These are phyloP conservation scores for Acronicta alni DNA, from an alignment of 2,888 invertebrate genomes.

Conservation along the genomic window DNA sequence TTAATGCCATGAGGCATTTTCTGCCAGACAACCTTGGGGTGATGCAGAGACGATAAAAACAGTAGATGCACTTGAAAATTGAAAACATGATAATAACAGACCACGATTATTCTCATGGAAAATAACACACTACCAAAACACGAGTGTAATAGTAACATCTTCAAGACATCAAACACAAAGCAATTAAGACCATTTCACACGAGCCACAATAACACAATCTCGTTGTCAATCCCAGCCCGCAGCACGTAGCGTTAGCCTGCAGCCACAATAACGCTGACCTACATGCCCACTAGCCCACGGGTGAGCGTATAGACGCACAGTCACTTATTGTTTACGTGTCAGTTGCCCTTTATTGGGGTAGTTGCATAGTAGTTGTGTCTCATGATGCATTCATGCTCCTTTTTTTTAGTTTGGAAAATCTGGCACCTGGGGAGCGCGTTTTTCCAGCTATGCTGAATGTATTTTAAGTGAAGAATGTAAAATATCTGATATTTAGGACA, in stretches of 20 bases:
- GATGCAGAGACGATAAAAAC: no score
- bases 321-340: constrained; percentile 43
- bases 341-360: constrained; percentile 14
- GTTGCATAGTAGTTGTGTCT: background rate
- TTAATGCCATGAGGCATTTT: no score
- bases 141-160: background rate
- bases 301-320: constrained; percentile 15
- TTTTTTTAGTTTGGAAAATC: no score
- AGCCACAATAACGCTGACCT: constrained; percentile 62
- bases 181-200: constrained; percentile 28
- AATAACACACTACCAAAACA: background rate
- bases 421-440: no score
- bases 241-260: constrained; percentile 62
- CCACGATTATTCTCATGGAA: background rate
- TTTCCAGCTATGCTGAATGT: no score
- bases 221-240: constrained; percentile 39
- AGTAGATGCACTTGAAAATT: no score
- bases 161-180: constrained; percentile 20
- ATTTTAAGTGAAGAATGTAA: no score
- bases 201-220: constrained; percentile 50
- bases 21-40: no score
- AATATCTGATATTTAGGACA: no score
- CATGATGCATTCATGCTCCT: no score
- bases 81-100: no score
- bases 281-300: constrained; percentile 33